A percentile compares a stretch with the other conserved stretches of the same genome.
Evolutionary conservation across 2,113 vertebrate species (phyloP).

Genomic region (Galeopterus variegatus): DNA sequence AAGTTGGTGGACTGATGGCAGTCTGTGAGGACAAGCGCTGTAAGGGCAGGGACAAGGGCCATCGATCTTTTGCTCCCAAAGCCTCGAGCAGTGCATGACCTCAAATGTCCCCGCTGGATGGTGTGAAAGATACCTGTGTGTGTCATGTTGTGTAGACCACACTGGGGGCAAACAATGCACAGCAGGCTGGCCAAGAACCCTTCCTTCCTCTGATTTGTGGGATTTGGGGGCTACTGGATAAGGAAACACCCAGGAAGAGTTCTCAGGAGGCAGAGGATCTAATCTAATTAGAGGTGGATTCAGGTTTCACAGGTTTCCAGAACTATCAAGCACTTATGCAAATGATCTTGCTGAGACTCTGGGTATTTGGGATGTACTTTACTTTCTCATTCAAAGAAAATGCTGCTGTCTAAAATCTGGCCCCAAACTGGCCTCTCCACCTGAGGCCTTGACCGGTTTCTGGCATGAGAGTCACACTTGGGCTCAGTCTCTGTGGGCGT

Average conservation of each 20-base stretch:
- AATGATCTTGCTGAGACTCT: background rate
- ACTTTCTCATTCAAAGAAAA: background rate
- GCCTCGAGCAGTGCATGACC: rapidly evolving
- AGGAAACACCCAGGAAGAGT: rapidly evolving
- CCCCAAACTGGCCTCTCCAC: background rate
- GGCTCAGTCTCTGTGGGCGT: rapidly evolving
- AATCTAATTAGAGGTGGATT: background rate
- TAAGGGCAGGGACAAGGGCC: too few species aligned
- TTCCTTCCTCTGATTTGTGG: background rate
- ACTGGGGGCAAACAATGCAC: too few species aligned
- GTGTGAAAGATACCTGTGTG: background rate
- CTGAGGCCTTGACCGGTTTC: background rate
- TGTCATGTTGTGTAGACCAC: background rate
- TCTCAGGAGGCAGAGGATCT: background rate
- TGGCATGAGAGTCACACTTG: rapidly evolving
- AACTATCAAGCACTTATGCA: too few species aligned
- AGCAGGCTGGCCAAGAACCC: background rate
- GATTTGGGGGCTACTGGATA: background rate
- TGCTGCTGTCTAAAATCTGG: background rate
- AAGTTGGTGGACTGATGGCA: background rate
- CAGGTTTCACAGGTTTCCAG: background rate
- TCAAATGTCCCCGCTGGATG: background rate
- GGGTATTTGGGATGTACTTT: rapidly evolving
- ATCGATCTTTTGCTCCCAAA: background rate
- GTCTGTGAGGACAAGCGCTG: background rate